phyloP scores from a whole-genome alignment of 2,888 invertebrate species.

The Drosophila hawaiiensis region DNA sequence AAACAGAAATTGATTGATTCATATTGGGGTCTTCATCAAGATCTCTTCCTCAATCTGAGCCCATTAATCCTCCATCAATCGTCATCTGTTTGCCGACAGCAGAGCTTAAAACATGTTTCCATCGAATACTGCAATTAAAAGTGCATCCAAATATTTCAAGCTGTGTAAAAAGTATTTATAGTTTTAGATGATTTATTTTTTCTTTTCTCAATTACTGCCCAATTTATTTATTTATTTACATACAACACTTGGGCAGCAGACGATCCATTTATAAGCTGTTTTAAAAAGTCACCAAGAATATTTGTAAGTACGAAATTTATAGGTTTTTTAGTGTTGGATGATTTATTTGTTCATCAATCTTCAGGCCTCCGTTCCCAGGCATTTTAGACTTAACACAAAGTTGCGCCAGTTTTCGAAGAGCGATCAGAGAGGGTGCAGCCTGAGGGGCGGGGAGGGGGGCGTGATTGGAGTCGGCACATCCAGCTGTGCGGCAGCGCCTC shows the following conservation, averaged over 20 bases:
- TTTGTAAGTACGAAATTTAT: background rate
- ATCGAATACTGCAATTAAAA: background rate
- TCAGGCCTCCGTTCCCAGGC: slow-evolving; percentile 17
- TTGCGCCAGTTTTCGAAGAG: background rate
- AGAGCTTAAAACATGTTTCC: background rate
- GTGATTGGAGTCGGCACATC: slow-evolving; percentile 23
- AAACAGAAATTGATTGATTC: background rate
- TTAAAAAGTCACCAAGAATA: background rate
- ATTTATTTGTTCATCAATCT: slow-evolving; percentile 22
- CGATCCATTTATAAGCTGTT: background rate
- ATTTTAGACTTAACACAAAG: slow-evolving; percentile 20
- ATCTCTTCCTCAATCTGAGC: background rate
- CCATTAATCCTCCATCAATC: background rate
- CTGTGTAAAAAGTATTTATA: background rate
- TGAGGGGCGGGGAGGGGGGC: background rate
- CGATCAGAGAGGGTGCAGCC: background rate
- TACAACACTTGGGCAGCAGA: background rate
- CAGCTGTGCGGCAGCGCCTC: slow-evolving; percentile 78
- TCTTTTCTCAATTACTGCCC: background rate
- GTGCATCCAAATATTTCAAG: background rate
- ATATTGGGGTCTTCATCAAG: background rate
- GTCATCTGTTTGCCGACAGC: background rate
- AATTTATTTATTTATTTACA: background rate
- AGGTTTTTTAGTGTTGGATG: background rate
- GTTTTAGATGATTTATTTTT: background rate